phyloP scores from a whole-genome alignment of 1,140 invertebrate species.

The Bombus picipes region DNA sequence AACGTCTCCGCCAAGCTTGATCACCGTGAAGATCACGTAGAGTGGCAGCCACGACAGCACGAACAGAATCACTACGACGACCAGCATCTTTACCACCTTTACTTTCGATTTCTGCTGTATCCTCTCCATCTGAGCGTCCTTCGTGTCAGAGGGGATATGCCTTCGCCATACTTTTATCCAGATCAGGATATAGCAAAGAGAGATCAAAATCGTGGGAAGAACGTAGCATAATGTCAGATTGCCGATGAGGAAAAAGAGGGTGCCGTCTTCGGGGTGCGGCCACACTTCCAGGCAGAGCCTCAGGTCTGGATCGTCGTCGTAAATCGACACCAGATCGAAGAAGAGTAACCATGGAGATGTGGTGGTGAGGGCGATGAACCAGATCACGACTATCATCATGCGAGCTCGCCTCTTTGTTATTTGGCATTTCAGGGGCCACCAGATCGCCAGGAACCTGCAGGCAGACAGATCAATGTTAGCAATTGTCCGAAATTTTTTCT shows the following conservation, averaged over 20 bases:
- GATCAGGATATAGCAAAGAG: conserved; percentile 95
- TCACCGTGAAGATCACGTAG: conserved; percentile 93
- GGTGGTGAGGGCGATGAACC: conserved; percentile 92
- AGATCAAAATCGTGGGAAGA: conserved; percentile 95
- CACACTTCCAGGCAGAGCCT: conserved; percentile 92
- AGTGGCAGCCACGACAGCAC: conserved; percentile 97
- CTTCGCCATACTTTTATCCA: conserved; percentile 95
- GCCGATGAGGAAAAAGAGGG: conserved; percentile 93
- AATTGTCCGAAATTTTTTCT: too few relatives aligned
- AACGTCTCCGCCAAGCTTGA: conserved; percentile 90
- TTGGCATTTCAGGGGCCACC: conserved; percentile 95
- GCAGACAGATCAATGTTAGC: neutral
- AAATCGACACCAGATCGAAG: conserved; percentile 91
- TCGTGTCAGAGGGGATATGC: conserved; percentile 93
- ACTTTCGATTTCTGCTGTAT: conserved; percentile 96
- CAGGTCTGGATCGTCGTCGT: conserved; percentile 87
- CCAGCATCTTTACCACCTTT: conserved; percentile 98
- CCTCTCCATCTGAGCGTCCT: conserved; percentile 94
- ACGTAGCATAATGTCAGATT: conserved; percentile 96
- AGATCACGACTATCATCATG: conserved; percentile 94
- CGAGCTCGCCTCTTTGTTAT: conserved; percentile 93
- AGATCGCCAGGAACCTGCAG: conserved; percentile 95
- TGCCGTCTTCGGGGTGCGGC: conserved; percentile 90
- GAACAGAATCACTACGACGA: conserved; percentile 96
- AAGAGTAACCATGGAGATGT: conserved; percentile 95